Conservation (phyloP, 2,113 vertebrate genomes). For the Dromas ardeola region DNA sequence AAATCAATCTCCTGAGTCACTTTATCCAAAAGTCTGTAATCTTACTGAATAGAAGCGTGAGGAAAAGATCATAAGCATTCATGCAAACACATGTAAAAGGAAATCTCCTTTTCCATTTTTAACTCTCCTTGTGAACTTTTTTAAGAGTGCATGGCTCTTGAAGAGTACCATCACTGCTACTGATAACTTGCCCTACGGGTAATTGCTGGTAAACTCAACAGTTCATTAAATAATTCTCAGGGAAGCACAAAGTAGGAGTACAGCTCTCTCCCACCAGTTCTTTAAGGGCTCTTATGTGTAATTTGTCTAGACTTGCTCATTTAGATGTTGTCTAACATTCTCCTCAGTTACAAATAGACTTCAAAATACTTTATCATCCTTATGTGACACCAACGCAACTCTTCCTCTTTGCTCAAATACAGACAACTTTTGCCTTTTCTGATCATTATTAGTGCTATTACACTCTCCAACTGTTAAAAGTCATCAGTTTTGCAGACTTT, state of each 20-base stretch:
- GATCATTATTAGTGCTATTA: neutral
- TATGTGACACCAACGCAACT: neutral
- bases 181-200: neutral
- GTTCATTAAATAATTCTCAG: slow-evolving; percentile 1
- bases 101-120: neutral
- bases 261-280: neutral
- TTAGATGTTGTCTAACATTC: slow-evolving; percentile 6
- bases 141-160: neutral
- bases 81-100: neutral
- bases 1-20: neutral
- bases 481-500: neutral
- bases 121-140: neutral
- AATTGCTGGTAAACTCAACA: neutral
- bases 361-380: neutral
- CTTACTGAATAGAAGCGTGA: neutral
- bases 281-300: neutral
- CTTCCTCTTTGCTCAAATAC: neutral
- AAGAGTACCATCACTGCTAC: neutral
- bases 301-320: slow-evolving; percentile 18
- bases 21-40: neutral
- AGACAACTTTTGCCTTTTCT: neutral
- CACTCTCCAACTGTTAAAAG: neutral
- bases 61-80: neutral
- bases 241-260: neutral
- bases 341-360: neutral